Evolutionary conservation across 2,888 invertebrate genomes (phyloP).

Genomic region (Sisyra terminalis): DNA sequence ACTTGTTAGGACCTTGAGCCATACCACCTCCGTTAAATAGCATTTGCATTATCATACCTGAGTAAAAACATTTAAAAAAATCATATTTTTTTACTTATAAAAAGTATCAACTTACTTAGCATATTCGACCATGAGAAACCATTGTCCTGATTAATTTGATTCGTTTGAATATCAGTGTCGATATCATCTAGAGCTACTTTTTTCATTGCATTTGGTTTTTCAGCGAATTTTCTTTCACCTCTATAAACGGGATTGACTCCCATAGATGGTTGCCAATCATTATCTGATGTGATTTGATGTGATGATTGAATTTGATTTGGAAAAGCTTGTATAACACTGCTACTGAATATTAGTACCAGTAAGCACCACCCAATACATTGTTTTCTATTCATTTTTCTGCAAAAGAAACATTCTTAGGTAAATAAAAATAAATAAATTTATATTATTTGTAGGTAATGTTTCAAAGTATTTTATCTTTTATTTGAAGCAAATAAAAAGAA

Average conservation of each 20-base stretch:
- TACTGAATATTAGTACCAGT: conserved; percentile 32
- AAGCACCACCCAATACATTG: conserved; percentile 54
- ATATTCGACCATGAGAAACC: conserved; percentile 83
- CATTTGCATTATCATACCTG: conserved; percentile 73
- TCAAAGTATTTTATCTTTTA: no score
- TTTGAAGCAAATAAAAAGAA: no score
- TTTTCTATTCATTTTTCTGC: conserved; percentile 40
- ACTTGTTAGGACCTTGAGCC: conserved; percentile 60
- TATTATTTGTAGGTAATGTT: no score
- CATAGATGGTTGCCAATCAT: conserved; percentile 6
- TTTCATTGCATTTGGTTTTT: conserved; percentile 77
- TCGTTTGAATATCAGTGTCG: conserved; percentile 57
- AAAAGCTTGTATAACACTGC: conserved; percentile 46
- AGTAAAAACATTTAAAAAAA: conserved; percentile 14
- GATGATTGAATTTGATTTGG: conserved; percentile 30
- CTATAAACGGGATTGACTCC: conserved; percentile 23
- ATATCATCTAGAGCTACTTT: conserved; percentile 71
- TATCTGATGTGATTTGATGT: conserved; percentile 8
- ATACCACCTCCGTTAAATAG: conserved; percentile 51
- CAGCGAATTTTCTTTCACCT: conserved; percentile 67
- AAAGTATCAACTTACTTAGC: conserved; percentile 50
- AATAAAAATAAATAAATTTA: conserved; percentile 1
- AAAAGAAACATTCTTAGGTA: conserved; percentile 5
- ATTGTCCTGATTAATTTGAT: conserved; percentile 51
- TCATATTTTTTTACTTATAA: no score